phyloP scores from a whole-genome alignment of 2,888 invertebrate species.

The Bedellia somnulentella region DNA sequence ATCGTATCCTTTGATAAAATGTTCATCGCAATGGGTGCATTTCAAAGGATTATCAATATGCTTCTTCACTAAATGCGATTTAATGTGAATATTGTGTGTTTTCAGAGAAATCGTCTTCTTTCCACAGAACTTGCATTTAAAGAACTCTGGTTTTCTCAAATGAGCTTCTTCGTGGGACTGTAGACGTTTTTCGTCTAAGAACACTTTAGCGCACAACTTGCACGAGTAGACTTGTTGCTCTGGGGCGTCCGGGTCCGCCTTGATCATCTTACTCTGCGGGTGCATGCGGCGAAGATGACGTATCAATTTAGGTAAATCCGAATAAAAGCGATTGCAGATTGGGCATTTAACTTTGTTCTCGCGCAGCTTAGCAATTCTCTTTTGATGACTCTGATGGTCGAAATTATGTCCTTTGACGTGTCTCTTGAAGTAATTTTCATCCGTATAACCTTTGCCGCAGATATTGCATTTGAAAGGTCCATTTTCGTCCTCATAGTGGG shows the following conservation, averaged over 20 bases:
- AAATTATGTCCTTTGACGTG: constrained; percentile 59
- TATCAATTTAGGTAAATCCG: constrained; percentile 41
- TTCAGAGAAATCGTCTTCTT: constrained; percentile 42
- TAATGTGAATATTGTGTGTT: constrained; percentile 39
- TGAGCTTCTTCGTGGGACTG: constrained; percentile 40
- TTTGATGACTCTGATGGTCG: constrained; percentile 37
- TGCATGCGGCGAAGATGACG: constrained; percentile 43
- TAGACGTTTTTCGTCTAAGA: constrained; percentile 32
- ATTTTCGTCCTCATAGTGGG: constrained; percentile 53
- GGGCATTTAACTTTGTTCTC: constrained; percentile 50
- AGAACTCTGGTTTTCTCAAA: constrained; percentile 39
- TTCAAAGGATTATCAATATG: constrained; percentile 38
- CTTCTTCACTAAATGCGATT: constrained; percentile 38
- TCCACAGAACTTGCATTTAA: constrained; percentile 51
- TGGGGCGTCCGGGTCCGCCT: constrained; percentile 46
- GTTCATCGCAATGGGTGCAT: constrained; percentile 40
- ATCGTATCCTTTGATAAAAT: constrained; percentile 38
- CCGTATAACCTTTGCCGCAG: constrained; percentile 56
- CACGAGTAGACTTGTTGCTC: constrained; percentile 36
- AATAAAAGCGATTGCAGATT: constrained; percentile 40
- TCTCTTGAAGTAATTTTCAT: constrained; percentile 44
- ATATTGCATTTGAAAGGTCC: constrained; percentile 51
- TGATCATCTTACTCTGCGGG: constrained; percentile 56
- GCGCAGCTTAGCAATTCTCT: constrained; percentile 34
- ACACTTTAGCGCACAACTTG: constrained; percentile 46